Conservation (phyloP, 2,113 vertebrate genomes). For the Rhinopithecus roxellana region DNA sequence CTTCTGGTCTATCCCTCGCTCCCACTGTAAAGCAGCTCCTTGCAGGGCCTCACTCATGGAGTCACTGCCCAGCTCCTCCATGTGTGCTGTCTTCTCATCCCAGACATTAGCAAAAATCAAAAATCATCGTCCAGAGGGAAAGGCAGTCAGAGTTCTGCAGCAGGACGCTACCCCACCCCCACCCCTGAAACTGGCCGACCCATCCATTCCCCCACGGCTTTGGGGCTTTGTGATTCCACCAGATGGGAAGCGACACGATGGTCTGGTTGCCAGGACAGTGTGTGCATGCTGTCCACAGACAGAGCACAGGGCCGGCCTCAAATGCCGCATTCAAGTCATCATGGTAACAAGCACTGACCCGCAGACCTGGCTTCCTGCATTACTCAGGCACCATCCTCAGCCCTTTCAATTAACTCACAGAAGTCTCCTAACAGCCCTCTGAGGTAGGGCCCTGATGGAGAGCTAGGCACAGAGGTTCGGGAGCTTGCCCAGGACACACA, state of each 20-base stretch:
- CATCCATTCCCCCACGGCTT: not conserved
- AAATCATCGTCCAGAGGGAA: no score
- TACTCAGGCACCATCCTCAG: no score
- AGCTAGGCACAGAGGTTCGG: not conserved
- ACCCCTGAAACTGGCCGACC: not conserved
- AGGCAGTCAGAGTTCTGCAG: not conserved
- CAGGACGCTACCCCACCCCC: not conserved
- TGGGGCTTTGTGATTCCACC: not conserved
- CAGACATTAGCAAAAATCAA: not conserved
- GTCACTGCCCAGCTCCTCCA: not conserved
- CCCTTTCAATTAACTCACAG: not conserved
- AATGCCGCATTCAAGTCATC: rapidly evolving
- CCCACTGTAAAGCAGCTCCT: not conserved
- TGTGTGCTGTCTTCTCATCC: not conserved
- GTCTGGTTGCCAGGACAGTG: rapidly evolving
- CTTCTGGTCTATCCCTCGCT: not conserved
- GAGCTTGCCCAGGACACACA: not conserved
- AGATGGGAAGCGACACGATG: not conserved
- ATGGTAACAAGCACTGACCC: rapidly evolving
- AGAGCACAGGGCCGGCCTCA: not conserved
- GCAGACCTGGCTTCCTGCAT: not conserved
- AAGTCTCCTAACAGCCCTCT: not conserved
- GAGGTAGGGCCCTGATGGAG: not conserved
- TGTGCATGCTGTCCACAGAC: rapidly evolving
- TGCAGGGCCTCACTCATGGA: rapidly evolving